Evolutionary conservation across 2,797 vertebrate genomes (phyloP), one percentile per base, ranked within the genome.

Genomic region (Enteromius viviparus): DNA sequence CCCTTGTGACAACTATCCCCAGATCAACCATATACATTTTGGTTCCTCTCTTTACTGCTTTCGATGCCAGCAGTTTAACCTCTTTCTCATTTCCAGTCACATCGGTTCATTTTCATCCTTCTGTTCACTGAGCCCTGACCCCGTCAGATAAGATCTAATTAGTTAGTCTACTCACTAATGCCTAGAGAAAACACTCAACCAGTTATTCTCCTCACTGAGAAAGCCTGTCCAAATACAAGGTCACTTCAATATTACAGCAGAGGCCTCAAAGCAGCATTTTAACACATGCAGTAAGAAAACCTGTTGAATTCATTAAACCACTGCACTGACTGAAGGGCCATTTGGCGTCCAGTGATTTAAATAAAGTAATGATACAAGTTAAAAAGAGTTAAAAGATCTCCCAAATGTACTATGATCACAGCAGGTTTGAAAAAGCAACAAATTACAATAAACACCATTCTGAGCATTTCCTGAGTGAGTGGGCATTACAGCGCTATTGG

Each of bases 71-170:
- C 62, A 66, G 9, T 78, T 65, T 51, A 65, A 66, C 45, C 62
- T 78, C 76, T 21, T 65, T 49, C 17, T 45, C 58, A 64, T 29
- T 23, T 19, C 11, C 23, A 78, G 40, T 78, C 26, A 66, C 42
- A 49, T 23, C 0, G 29, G 19, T 45, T 78, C 40, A 78, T 78
- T 78, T 78, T 29, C 62, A 78, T 78, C 29, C 42, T 72, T 78
- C 65, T 71, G 42, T 78, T 83, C 65, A 78, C 40, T 12, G 76
- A 83, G 82, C 42, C 84, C 65, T 85, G 72, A 80, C 66, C 83
- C 62, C 7, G 8, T 87, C 68, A 80, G 78, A 80, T 74, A 42
- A 71, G 51, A 69, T 87, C 72, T 87, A 87, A 87, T 86, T 84
- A 84, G 76, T 45, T 37, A 51, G 58, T 82, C 74, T 23, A 78